phyloP scores from a whole-genome alignment of 2,797 vertebrate genomes.

The Tenualosa ilisha region DNA sequence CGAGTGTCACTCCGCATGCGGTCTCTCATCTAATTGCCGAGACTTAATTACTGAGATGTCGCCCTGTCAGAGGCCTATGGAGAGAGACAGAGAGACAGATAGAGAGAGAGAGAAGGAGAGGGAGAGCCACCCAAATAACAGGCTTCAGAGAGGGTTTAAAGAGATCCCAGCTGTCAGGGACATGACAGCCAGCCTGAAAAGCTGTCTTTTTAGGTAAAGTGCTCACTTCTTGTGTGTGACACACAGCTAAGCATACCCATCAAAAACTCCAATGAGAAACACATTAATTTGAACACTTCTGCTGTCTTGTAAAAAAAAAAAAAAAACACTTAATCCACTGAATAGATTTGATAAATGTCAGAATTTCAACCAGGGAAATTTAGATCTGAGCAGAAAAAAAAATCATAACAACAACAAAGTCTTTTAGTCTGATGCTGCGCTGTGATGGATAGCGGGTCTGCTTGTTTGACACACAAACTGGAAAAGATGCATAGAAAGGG shows the following conservation, averaged over 20 bases:
- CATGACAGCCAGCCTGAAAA: background rate
- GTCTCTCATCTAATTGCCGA: constrained; percentile 40
- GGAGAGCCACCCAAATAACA: background rate
- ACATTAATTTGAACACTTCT: background rate
- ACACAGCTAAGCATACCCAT: background rate
- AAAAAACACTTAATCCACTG: background rate
- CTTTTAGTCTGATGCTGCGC: background rate
- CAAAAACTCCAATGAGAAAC: background rate
- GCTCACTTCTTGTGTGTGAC: background rate
- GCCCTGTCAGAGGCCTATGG: constrained; percentile 27
- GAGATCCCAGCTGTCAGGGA: background rate
- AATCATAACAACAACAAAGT: background rate
- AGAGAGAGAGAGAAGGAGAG: too few species aligned
- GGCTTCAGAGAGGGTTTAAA: constrained; percentile 10
- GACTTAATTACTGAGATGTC: constrained; percentile 37
- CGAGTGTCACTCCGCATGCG: constrained; percentile 33
- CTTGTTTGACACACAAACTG: background rate
- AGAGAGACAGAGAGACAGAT: background rate
- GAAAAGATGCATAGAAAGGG: background rate
- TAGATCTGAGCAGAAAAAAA: background rate
- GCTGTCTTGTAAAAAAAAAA: background rate
- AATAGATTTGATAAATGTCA: background rate
- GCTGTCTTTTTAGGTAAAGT: background rate
- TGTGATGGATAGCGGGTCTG: background rate
- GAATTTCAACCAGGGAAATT: background rate